phyloP scores from a whole-genome alignment of 2,888 invertebrate genomes.

The Portevinia maculata region DNA sequence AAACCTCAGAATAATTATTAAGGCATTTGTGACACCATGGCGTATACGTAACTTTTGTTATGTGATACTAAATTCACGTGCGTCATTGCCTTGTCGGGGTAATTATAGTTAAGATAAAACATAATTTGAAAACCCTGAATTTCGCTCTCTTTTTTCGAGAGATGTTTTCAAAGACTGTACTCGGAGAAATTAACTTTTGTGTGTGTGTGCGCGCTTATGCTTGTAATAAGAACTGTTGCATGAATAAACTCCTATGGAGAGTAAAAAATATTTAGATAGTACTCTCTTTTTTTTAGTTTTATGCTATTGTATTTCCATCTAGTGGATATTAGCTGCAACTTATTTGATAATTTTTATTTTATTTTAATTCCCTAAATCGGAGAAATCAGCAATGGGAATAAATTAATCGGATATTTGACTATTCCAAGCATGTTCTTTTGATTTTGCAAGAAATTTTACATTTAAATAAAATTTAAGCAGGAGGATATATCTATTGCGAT shows the following conservation, averaged over 20 bases:
- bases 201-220: neutral
- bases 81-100: neutral
- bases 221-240: constrained; percentile 56
- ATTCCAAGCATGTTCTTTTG: too few species aligned
- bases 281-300: neutral
- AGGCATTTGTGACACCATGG: constrained; percentile 2
- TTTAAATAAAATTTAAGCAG: too few species aligned
- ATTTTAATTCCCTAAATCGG: too few species aligned
- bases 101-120: neutral
- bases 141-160: constrained; percentile 12
- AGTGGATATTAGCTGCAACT: neutral
- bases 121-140: constrained; percentile 17
- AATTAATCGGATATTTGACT: too few species aligned
- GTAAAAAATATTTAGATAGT: neutral
- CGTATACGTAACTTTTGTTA: constrained; percentile 50
- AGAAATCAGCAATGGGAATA: too few species aligned
- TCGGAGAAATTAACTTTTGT: neutral
- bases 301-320: too few species aligned
- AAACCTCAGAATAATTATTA: neutral
- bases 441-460: too few species aligned
- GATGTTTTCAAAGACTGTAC: neutral
- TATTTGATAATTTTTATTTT: too few species aligned
- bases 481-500: too few species aligned
- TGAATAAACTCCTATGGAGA: constrained; percentile 14
- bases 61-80: neutral